Evolutionary conservation across 2,797 vertebrate species (phyloP), one percentile per base, ranked within the genome.

Genomic region (Potorous gilbertii): DNA sequence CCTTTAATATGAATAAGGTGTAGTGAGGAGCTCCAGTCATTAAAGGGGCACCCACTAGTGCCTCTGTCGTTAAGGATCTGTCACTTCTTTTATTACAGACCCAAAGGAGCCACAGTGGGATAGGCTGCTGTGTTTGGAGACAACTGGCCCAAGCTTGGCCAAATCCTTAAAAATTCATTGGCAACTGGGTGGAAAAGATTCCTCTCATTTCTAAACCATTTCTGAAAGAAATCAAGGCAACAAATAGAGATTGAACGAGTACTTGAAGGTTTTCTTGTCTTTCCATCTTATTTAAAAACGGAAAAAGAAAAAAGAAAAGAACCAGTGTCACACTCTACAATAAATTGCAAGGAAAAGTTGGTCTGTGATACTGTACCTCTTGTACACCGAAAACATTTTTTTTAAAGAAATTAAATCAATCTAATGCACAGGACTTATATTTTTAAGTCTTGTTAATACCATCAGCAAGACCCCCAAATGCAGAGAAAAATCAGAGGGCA

Each of bases 1-100:
- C 99, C 99, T 99, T 99, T 99, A 99, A 99, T 98, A 98, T 99
- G 99, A 99, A 98, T 98, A 99, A 99, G 99, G 99, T 99, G 98
- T 98, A 98, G 98, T 97, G 98, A 99, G 98, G 98, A 97, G 96
- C 98, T 97, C 89, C 98, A 98, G 98, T 98, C 97, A 96, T 97
- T 96, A 96, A 93, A 56, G 90, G 96, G 96, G 96, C 40, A 0
- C 97, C 98, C 95, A 96, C 95, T 96, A 31, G 90, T 90, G 97
- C 96, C 97, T 90, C 93, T 0, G 0, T 90, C 91, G 92, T 92
- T 94, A 1, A 92, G 92, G 96, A 96, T 95, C 95, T 97, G 90
- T 96, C 0, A 10, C 57, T 90, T 81, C 94, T 95, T 95, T 97
- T 40, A 54, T 93, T 50, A 93, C 9, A 57, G 93, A 95, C 93